These are phyloP conservation scores for Andrena bucephala DNA, from an alignment of 2,888 invertebrate genomes.

Conservation along the genomic window DNA sequence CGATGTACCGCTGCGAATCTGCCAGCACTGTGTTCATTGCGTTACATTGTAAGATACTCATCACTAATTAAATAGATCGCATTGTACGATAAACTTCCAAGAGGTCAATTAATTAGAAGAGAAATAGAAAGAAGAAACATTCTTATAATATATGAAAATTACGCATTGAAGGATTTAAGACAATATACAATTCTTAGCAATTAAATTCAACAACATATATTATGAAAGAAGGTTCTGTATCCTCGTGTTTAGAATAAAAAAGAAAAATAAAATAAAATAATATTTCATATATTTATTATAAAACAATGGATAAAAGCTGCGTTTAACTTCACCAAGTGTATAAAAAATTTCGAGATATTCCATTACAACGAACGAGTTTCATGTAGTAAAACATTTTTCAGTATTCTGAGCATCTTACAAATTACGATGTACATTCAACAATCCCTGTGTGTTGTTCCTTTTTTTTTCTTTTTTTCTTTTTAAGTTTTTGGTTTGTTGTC, in stretches of 20 bases:
- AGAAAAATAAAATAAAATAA: constrained; percentile 65
- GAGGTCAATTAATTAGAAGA: neutral
- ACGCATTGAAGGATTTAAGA: constrained; percentile 6
- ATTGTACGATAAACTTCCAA: neutral
- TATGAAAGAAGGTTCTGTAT: constrained; percentile 27
- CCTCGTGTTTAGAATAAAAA: constrained; percentile 46
- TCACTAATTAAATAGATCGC: constrained; percentile 6
- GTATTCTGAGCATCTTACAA: constrained; percentile 74
- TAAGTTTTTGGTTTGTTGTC: constrained; percentile 25
- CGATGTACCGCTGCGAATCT: constrained; percentile 50
- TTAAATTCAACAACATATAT: constrained; percentile 14
- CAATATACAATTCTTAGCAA: constrained; percentile 18
- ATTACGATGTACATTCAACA: constrained; percentile 72
- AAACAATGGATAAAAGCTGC: constrained; percentile 77
- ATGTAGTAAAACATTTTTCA: constrained; percentile 63
- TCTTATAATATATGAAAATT: constrained; percentile 9
- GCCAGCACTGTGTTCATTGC: constrained; percentile 13
- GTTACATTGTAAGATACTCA: constrained; percentile 65
- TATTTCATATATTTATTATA: constrained; percentile 75
- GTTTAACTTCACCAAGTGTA: constrained; percentile 70
- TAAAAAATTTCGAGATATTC: constrained; percentile 70
- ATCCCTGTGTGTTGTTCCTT: constrained; percentile 41
- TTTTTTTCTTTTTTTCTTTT: constrained; percentile 18
- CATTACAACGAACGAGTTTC: constrained; percentile 67
- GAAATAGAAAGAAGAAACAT: neutral